A percentile compares a stretch with the other conserved stretches of the same genome.
Conservation (phyloP, 30 jellyfish, hydroid and myxozoan species). For the Aurelia sp. region DNA sequence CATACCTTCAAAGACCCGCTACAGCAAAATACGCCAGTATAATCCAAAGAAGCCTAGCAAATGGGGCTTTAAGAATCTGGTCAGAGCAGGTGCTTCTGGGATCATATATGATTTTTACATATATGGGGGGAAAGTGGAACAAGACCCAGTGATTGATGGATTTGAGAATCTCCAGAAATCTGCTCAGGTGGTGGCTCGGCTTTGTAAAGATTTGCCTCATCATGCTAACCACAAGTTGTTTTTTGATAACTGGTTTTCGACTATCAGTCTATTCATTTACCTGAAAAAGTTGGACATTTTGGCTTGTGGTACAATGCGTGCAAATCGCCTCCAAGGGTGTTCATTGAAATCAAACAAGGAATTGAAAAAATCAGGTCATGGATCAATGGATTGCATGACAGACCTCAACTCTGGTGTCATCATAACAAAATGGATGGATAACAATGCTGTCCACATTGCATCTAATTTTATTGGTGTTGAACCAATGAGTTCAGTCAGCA, state of each 20-base stretch:
- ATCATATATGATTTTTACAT: too few species aligned
- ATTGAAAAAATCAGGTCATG: too few species aligned
- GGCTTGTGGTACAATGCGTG: constrained; percentile 70
- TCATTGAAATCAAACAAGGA: constrained; percentile 62
- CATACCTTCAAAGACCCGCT: constrained; percentile 53
- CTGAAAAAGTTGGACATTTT: constrained; percentile 40
- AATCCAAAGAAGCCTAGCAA: constrained; percentile 76
- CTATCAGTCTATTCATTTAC: constrained; percentile 39
- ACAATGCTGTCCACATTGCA: too few species aligned
- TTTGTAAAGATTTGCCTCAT: constrained; percentile 63
- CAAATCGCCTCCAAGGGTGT: constrained; percentile 71
- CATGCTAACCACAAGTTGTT: constrained; percentile 38
- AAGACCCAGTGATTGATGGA: neutral
- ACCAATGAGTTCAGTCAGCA: constrained; percentile 7
- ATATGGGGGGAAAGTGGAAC: constrained; percentile 31
- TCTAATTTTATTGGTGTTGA: too few species aligned
- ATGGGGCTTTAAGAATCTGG: constrained; percentile 73
- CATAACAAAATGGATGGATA: too few species aligned
- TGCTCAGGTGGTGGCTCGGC: constrained; percentile 73
- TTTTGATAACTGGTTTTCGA: too few species aligned
- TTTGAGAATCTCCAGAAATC: constrained; percentile 54
- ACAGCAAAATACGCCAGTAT: constrained; percentile 62
- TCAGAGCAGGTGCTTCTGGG: constrained; percentile 84
- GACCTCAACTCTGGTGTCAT: too few species aligned
- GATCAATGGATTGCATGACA: too few species aligned